Base-by-base conservation (phyloP, 1,140 invertebrate genomes). In the Melanaphis sacchari region DNA sequence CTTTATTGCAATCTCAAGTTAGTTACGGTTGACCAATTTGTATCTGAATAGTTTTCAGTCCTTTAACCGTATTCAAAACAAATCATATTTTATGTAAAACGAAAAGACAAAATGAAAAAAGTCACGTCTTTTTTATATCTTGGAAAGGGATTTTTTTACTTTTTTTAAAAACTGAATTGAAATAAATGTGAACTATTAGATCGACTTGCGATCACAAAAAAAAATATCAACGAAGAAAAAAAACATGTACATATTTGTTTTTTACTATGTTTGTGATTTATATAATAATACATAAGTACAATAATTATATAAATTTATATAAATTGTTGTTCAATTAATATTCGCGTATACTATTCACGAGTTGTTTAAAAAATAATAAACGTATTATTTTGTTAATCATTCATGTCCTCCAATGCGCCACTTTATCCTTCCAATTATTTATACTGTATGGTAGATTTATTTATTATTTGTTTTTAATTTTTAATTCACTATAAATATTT, bases 371-470 rank as follows among this genome's bases (percentile, higher is more conserved):
- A 38, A 89, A 36, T 46, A 89, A 52, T 89, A 88, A 49, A 49
- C 31, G 52, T 40, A 41, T 52, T 88, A 36, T 89, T 89, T 89
- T 52, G 84, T 38, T n/a, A 89, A 66, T 66, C 11, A 89, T 52
- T 36, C 22, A 18, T 59, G 38, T 59, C 36, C 89, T 90, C 59
- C 89, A 18, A 31, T 59, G 31, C 38, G 24, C 52, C 36, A 90
- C 89, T 90, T 59, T 24, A 59, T 90, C 89, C 89, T 90, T 90
- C 89, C 89, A 59, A 90, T 90, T 66, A 54, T 90, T 31, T 90
- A 59, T 59, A 90, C 41, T 59, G 5, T 90, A 59, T 6, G 89
- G 89, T 90, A 90, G 89, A 59, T 59, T 26, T 54, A 11, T 90
- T 59, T 40, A 18, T 40, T 90, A 36, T 90, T 59, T 38, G 15